Percentiles rank a stretch among this genome's conserved stretches.
These are phyloP conservation scores for Fistularia commersonii DNA, from an alignment of 2,797 vertebrate species.

Conservation along the genomic window DNA sequence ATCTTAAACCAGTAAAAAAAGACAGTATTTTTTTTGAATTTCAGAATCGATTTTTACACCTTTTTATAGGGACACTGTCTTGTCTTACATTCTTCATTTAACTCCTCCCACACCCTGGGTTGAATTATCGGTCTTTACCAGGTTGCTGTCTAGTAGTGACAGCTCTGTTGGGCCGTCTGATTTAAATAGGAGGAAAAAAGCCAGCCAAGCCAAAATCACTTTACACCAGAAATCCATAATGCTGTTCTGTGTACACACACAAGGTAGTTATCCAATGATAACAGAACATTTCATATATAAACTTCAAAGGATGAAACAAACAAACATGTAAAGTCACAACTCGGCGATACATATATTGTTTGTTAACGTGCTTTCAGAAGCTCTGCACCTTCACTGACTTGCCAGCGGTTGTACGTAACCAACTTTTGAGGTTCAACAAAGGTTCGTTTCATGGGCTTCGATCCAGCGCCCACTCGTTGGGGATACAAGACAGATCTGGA, in stretches of 20 bases:
- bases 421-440: conserved; percentile 31
- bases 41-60: no score
- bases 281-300: no score
- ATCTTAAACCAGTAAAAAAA: no score
- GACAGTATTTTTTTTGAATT: no score
- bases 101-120: conserved; percentile 19
- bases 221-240: conserved; percentile 52
- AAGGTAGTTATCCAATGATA: no score
- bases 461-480: conserved; percentile 42
- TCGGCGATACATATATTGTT: background rate
- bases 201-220: conserved; percentile 62
- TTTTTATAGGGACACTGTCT: no score
- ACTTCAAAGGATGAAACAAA: no score
- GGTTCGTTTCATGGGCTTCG: conserved; percentile 39
- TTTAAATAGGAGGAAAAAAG: conserved; percentile 49
- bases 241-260: conserved; percentile 4
- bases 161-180: conserved; percentile 47
- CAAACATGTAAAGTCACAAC: background rate
- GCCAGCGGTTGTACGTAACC: conserved; percentile 7
- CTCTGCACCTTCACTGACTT: background rate
- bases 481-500: conserved; percentile 43
- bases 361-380: no score
- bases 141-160: conserved; percentile 47
- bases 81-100: no score
- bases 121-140: conserved; percentile 37